Evolutionary conservation across 1,140 invertebrate genomes (phyloP), one percentile per base, ranked within the genome.

Genomic region (Brachionus koreanus): DNA sequence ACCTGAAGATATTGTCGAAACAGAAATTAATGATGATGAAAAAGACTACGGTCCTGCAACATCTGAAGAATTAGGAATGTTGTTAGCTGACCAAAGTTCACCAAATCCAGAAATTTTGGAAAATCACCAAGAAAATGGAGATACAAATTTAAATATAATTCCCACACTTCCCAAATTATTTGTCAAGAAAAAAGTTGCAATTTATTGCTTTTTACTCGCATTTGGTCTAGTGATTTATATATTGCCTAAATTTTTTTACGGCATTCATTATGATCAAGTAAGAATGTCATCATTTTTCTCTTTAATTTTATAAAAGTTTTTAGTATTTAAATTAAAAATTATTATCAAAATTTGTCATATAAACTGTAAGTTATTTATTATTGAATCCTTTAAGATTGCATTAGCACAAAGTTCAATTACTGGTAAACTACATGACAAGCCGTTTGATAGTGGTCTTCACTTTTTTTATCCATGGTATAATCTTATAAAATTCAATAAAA

Each of bases 401-500:
- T 33, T 79, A 37, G 46, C 49, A n/a, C 49, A 79, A 43, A 79
- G 76, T 42, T 25, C 23, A 23, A 10, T 79, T 9, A 61, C 76
- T 39, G 76, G 76, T 23, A 23, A 29, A 4, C n/a, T 79, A 16
- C 35, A 79, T 16, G 46, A 23, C 35, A 19, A 61, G 16, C 6
- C 76, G 29, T 79, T 42, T 37, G 19, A 39, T 23, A 39, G 16
- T 79, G 76, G 76, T 5, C 23, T 79, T 57, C 46, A 79, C 35
- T 42, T 79, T 19, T 61, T 16, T 23, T 65, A 42, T 35, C 76
- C 76, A 23, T 79, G 76, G 76, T 42, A 37, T 25, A 61, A 33
- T 19, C 57, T 39, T 12, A 79, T 79, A 16, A 25, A 25, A 43
- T 79, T 79, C 19, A 35, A 79, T 16, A 79, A 61, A 35, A 79